Base-by-base conservation (phyloP, 2,888 invertebrate species). In the Rhagium mordax region DNA sequence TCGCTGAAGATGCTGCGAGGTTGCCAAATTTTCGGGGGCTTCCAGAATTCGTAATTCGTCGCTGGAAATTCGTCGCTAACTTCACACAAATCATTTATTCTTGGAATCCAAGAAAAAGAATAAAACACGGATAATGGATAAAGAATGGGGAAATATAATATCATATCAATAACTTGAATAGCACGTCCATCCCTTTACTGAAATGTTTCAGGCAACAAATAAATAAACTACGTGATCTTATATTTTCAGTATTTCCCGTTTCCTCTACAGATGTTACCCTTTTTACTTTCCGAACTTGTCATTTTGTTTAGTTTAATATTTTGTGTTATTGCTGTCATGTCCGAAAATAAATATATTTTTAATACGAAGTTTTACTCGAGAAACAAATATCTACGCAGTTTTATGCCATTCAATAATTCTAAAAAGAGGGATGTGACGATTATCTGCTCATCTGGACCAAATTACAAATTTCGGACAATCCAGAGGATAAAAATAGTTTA, bases 181-280 rank as follows among this genome's bases (percentile, higher is more conserved):
- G 29, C 67, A 68, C 72, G 72, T 72, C 67, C 62, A 62, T 61
- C 61, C 48, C 18, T 72, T 60, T 55, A 61, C 48, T 71, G 65
- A 51, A 51, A 51, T 48, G 48, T 29, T 29, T 59, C n/a, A 20
- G 18, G 41, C 29, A 62, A 68, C 72, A 72, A 72, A 72, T 72
- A 72, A 72, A 72, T 53, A 72, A 72, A 68, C 72, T 72, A 72
- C 72, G 72, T 72, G 72, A 67, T 72, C 68, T 60, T 55, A 72
- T 72, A 62, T 55, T 62, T 72, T 67, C 61, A 61, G 62, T 55
- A 20, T 65, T 49, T 64, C 49, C 49, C 64, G 33, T 41, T 55
- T 66, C 33, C 66, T 48, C 10, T 27, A 15, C 72, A 72, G 72
- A 51, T 72, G 72, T 48, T 72, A 49, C 67, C 20, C 57, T 57